These are phyloP conservation scores for Turnix velox DNA, from an alignment of 2,113 vertebrate genomes.

Conservation along the genomic window DNA sequence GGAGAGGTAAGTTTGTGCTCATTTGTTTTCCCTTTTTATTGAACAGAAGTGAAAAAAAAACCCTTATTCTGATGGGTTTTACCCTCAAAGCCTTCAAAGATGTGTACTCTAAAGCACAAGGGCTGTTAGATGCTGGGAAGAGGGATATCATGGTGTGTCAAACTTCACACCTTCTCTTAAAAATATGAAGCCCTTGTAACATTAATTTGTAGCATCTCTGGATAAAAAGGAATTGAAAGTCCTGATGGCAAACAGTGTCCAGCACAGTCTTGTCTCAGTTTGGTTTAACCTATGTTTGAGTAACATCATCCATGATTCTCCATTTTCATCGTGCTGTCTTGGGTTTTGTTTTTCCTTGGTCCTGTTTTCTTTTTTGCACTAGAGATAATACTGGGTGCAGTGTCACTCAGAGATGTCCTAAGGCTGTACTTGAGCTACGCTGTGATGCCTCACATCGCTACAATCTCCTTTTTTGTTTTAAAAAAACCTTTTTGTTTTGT, in stretches of 20 bases:
- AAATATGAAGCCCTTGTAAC: not conserved
- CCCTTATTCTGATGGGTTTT: not conserved
- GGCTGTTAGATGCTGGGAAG: not conserved
- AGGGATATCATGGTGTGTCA: not conserved
- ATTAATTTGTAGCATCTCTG: not conserved
- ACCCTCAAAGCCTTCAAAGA: not conserved
- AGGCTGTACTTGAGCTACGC: not conserved
- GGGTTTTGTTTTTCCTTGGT: not conserved
- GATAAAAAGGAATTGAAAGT: not conserved
- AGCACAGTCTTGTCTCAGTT: conserved; percentile 2
- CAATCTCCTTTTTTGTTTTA: conserved; percentile 59
- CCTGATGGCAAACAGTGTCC: conserved; percentile 24
- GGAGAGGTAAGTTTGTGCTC: conserved; percentile 61
- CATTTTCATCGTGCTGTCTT: not conserved
- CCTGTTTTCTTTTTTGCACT: not conserved
- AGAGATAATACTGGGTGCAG: not conserved
- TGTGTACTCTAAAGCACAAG: not conserved
- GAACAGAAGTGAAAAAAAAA: not conserved
- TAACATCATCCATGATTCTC: not conserved
- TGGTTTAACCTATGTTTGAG: not conserved
- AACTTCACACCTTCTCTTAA: not conserved
- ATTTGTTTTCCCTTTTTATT: not conserved
- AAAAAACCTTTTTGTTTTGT: conserved; percentile 72
- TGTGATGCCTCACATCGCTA: not conserved
- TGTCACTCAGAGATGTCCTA: conserved; percentile 13